Conservation (phyloP, 2,113 vertebrate species). For the Sciurus niger region DNA sequence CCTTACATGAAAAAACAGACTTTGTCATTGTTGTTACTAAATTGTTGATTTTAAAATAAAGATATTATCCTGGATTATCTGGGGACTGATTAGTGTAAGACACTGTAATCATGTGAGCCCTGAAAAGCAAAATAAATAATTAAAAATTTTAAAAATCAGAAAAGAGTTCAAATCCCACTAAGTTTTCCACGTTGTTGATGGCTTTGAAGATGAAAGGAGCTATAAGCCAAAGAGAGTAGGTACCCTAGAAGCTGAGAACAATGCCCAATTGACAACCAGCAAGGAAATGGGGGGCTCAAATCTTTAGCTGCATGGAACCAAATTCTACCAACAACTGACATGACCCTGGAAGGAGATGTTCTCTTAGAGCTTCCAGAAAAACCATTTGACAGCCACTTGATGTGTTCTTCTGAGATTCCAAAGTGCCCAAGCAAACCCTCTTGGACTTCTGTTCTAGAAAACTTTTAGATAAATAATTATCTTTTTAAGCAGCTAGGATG, state of each 20-base stretch:
- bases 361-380: neutral
- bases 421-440: neutral
- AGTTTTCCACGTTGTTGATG: neutral
- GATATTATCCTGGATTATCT: conserved; percentile 20
- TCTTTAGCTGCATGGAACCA: neutral
- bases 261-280: neutral
- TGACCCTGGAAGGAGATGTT: neutral
- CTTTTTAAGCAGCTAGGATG: neutral
- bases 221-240: neutral
- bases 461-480: neutral
- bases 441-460: neutral
- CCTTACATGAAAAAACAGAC: neutral
- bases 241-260: neutral
- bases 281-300: neutral
- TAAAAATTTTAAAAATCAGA: neutral
- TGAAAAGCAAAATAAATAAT: conserved; percentile 1
- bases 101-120: neutral
- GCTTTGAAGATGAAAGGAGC: conserved; percentile 1
- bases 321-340: neutral
- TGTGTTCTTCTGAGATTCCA: neutral
- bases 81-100: neutral
- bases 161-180: neutral
- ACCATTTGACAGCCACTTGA: neutral
- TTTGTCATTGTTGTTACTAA: neutral
- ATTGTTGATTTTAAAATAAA: neutral